Conservation (phyloP, 2,888 invertebrate species). For the Orchestes rusci region DNA sequence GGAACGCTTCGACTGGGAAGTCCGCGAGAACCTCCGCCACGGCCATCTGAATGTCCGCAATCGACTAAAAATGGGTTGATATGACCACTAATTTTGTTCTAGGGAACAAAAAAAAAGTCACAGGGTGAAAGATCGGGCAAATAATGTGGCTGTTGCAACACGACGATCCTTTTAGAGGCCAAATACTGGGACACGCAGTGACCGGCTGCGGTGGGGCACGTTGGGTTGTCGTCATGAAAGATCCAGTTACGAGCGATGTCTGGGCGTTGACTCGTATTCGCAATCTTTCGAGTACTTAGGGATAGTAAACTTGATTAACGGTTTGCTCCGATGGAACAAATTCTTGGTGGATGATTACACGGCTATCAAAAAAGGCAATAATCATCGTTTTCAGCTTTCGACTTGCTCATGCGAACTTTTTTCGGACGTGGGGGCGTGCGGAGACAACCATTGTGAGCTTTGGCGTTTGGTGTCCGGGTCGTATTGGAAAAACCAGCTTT, state of each 20-base stretch:
- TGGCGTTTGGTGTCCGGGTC: constrained; percentile 12
- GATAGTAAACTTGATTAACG: neutral
- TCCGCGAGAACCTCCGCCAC: constrained; percentile 1
- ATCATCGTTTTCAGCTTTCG: neutral
- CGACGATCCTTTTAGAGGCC: neutral
- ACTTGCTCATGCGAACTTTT: constrained; percentile 1
- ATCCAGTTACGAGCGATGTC: neutral
- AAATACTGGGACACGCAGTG: neutral
- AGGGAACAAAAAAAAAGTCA: constrained; percentile 1
- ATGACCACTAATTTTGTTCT: constrained; percentile 3
- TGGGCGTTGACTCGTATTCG: neutral
- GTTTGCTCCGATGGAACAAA: neutral
- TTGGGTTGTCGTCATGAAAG: neutral
- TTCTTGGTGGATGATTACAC: neutral
- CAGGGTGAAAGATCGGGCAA: neutral
- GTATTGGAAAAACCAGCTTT: constrained; percentile 7
- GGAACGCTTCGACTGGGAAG: constrained; percentile 4
- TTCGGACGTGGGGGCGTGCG: constrained; percentile 2
- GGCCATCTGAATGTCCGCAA: constrained; percentile 1
- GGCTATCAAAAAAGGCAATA: neutral
- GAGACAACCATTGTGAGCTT: neutral
- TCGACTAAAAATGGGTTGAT: constrained; percentile 1
- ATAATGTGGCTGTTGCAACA: neutral
- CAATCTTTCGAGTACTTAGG: neutral
- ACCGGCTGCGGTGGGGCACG: neutral